Conservation (phyloP, 2,113 vertebrate genomes). For the Epinephelus moara region DNA sequence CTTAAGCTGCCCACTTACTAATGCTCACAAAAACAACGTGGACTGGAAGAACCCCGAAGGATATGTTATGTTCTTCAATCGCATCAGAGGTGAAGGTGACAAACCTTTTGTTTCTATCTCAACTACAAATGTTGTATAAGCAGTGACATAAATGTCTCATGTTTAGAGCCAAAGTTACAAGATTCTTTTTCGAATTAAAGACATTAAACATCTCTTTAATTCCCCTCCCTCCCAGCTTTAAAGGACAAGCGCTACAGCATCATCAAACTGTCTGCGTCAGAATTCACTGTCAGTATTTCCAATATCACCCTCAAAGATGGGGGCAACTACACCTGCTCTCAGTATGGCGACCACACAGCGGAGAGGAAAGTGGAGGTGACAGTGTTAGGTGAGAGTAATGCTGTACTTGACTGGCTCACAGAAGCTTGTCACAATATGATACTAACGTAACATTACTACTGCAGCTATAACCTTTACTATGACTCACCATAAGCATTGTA, state of each 20-base stretch:
- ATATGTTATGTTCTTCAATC: conserved; percentile 76
- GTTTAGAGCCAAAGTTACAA: neutral
- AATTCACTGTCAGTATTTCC: conserved; percentile 74
- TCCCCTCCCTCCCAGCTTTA: neutral
- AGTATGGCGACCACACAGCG: conserved; percentile 31
- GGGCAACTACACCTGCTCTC: conserved; percentile 79
- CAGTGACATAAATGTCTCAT: neutral
- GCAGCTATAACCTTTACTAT: neutral
- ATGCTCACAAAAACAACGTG: conserved; percentile 11
- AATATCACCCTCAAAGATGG: conserved; percentile 77
- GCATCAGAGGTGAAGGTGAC: conserved; percentile 55
- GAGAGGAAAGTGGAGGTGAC: conserved; percentile 73
- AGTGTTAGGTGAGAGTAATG: conserved; percentile 78
- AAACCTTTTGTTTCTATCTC: neutral
- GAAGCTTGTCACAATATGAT: neutral
- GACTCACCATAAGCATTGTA: neutral
- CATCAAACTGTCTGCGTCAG: conserved; percentile 47
- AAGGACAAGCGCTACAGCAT: conserved; percentile 74
- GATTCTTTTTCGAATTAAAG: neutral
- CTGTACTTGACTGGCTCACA: neutral
- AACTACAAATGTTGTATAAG: neutral
- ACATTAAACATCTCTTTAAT: conserved; percentile 5
- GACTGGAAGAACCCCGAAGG: conserved; percentile 81
- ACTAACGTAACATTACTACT: neutral
- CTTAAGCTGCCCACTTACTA: conserved; percentile 66